Conservation (phyloP, 1,140 invertebrate species). For the Rhagoletis zephyria region DNA sequence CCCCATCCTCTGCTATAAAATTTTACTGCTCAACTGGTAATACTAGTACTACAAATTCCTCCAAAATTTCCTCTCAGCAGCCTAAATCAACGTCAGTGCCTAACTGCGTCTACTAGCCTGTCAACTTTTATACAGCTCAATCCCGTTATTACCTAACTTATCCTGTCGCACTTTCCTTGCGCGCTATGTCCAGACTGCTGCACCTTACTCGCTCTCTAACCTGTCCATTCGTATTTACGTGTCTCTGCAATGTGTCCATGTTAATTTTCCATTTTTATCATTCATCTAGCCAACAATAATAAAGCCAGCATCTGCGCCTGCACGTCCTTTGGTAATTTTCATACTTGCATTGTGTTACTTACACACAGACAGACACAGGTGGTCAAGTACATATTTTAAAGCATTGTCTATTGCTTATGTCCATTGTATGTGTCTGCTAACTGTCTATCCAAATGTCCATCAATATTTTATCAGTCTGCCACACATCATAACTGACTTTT, state of each 20-base stretch:
- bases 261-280: slow-evolving; percentile 44
- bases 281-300: slow-evolving; percentile 42
- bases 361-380: neutral
- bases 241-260: slow-evolving; percentile 39
- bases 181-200: neutral
- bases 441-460: slow-evolving; percentile 72
- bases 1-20: no score
- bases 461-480: slow-evolving; percentile 71
- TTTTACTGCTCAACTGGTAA: no score
- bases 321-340: neutral
- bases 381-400: neutral
- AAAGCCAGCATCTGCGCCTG: slow-evolving; percentile 22
- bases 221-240: slow-evolving; percentile 39
- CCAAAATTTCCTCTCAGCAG: neutral
- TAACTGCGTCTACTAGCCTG: neutral
- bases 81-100: neutral
- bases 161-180: neutral
- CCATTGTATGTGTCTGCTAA: slow-evolving; percentile 72
- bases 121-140: neutral
- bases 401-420: slow-evolving; percentile 65
- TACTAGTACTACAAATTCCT: no score
- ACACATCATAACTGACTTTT: slow-evolving; percentile 59
- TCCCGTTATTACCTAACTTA: neutral
- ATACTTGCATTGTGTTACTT: neutral
- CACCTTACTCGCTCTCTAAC: neutral